Percentiles rank a stretch among this genome's conserved stretches.
These are phyloP conservation scores for Cylindroiulus punctatus DNA, from an alignment of 2,888 invertebrate species.

Conservation along the genomic window DNA sequence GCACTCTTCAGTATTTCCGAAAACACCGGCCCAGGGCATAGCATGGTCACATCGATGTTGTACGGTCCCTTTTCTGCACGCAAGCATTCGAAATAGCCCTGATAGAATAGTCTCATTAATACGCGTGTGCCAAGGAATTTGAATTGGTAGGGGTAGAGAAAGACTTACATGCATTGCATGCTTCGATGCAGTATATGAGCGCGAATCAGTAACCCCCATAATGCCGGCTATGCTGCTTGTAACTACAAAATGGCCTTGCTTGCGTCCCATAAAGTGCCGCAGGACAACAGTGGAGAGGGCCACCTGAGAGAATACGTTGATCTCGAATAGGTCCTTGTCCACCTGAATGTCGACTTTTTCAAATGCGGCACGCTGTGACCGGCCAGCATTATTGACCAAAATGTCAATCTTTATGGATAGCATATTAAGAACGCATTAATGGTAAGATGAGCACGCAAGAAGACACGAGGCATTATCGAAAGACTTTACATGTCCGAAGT, in stretches of 20 bases:
- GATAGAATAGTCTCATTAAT: constrained; percentile 54
- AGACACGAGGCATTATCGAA: not conserved
- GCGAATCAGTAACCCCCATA: constrained; percentile 73
- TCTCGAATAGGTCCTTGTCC: constrained; percentile 78
- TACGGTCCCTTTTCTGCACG: constrained; percentile 70
- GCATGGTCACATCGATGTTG: constrained; percentile 73
- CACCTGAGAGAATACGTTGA: constrained; percentile 80
- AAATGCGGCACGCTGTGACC: constrained; percentile 80
- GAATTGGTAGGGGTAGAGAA: constrained; percentile 60
- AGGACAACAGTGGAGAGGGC: constrained; percentile 75
- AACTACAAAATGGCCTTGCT: constrained; percentile 76
- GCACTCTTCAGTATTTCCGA: constrained; percentile 76
- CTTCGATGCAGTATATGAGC: constrained; percentile 78
- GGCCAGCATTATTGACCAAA: constrained; percentile 82
- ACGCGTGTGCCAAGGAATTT: not conserved
- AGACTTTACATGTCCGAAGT: constrained; percentile 42
- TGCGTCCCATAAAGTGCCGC: constrained; percentile 70
- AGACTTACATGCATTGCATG: constrained; percentile 77
- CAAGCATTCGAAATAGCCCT: constrained; percentile 80
- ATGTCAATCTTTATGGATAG: constrained; percentile 73
- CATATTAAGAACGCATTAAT: constrained; percentile 54
- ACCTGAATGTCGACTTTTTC: constrained; percentile 76
- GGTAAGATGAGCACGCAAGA: not conserved
- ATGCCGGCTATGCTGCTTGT: constrained; percentile 81
- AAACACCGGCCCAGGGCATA: constrained; percentile 82